Conservation (phyloP, 2,888 invertebrate genomes). For the Drosophila melanocephala region DNA sequence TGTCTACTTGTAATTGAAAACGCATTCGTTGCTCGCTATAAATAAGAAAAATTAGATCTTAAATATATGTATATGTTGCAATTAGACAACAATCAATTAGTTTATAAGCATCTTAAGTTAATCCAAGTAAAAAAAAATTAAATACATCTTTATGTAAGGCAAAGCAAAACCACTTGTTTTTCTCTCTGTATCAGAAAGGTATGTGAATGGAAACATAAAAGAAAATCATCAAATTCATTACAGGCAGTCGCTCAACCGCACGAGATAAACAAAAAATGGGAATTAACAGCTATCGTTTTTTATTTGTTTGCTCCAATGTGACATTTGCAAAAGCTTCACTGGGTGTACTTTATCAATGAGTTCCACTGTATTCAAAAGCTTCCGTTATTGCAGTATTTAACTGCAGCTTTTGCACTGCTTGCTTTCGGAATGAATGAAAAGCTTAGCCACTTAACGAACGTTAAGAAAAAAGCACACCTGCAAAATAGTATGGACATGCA, state of each 20-base stretch:
- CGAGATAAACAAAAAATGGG: not conserved
- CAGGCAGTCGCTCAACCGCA: not conserved
- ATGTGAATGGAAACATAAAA: not conserved
- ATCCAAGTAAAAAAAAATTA: not conserved
- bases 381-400: not conserved
- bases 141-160: not conserved
- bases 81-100: not conserved
- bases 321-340: not conserved
- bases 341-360: not conserved
- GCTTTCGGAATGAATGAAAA: not conserved
- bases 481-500: conserved; percentile 7
- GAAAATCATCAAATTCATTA: not conserved
- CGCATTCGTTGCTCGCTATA: not conserved
- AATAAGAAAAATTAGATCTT: not conserved
- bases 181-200: not conserved
- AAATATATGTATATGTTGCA: not conserved
- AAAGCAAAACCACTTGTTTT: not conserved
- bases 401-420: not conserved
- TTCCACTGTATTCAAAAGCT: not conserved
- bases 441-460: conserved; percentile 1
- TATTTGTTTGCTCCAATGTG: not conserved
- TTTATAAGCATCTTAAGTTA: not conserved
- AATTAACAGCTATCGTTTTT: not conserved
- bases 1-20: not conserved
- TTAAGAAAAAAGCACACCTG: not conserved